These are phyloP conservation scores for Dynastes hyllus DNA, from an alignment of 2,888 invertebrate genomes.

Conservation along the genomic window DNA sequence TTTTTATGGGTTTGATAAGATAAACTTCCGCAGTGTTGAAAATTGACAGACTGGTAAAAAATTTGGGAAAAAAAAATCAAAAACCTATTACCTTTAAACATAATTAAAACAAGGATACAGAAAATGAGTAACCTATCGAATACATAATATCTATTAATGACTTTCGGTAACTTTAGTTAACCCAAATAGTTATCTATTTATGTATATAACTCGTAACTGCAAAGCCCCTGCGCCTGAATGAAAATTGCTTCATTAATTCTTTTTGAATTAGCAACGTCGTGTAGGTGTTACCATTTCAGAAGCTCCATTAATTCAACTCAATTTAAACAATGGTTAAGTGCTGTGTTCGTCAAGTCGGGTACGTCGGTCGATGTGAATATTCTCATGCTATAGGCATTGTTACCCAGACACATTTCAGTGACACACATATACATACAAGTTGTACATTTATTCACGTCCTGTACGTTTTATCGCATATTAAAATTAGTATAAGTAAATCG, in stretches of 20 bases:
- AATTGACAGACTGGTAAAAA: too few species aligned
- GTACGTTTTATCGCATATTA: not conserved
- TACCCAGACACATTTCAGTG: not conserved
- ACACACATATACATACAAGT: not conserved
- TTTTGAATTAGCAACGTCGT: conserved; percentile 29
- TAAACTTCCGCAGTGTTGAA: too few species aligned
- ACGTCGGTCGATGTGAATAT: conserved; percentile 23
- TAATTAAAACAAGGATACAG: too few species aligned
- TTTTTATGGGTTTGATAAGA: too few species aligned
- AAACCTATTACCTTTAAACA: too few species aligned
- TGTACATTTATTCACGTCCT: not conserved
- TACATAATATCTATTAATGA: too few species aligned
- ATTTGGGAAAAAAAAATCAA: too few species aligned
- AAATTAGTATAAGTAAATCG: not conserved
- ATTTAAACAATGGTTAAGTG: conserved; percentile 46
- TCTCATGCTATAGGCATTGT: conserved; percentile 27
- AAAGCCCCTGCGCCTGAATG: not conserved
- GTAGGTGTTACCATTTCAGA: conserved; percentile 39
- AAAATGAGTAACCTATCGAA: too few species aligned
- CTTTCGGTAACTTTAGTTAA: too few species aligned
- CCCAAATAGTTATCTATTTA: too few species aligned
- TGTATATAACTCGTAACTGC: too few species aligned
- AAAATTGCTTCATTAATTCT: conserved; percentile 38
- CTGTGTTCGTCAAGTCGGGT: conserved; percentile 31
- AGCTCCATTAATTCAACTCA: conserved; percentile 44